A percentile compares a stretch with the other conserved stretches of the same genome.
phyloP scores from a whole-genome alignment of 2,888 invertebrate species.

The Prosopocoilus inquinatus region DNA sequence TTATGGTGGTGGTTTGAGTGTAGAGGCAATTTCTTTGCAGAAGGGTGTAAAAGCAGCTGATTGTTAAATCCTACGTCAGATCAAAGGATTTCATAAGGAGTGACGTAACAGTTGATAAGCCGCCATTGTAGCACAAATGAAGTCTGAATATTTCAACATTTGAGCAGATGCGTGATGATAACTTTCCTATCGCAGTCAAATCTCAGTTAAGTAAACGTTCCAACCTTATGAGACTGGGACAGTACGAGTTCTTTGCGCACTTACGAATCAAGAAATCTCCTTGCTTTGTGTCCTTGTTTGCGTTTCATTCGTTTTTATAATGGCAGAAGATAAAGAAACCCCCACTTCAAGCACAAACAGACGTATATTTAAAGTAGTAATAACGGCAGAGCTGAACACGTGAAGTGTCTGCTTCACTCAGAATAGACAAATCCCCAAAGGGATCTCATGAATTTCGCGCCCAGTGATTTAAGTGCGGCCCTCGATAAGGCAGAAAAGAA shows the following conservation, averaged over 20 bases:
- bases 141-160: conserved; percentile 42
- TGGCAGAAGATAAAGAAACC: neutral
- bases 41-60: conserved; percentile 1
- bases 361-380: neutral
- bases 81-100: conserved; percentile 24
- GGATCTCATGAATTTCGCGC: neutral
- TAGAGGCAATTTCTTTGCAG: too few species aligned
- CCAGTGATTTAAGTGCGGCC: neutral
- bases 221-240: too few species aligned
- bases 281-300: conserved; percentile 9
- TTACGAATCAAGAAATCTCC: neutral
- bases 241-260: neutral
- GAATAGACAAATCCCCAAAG: neutral
- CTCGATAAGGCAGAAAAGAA: conserved; percentile 11
- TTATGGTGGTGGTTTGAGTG: too few species aligned
- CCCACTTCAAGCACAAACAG: neutral
- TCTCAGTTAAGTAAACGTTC: conserved; percentile 26
- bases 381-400: neutral
- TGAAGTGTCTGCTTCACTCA: neutral
- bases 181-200: conserved; percentile 39
- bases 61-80: conserved; percentile 7
- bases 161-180: conserved; percentile 37
- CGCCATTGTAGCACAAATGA: conserved; percentile 35
- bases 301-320: conserved; percentile 11
- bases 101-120: conserved; percentile 27